Percentiles rank a stretch among this genome's conserved stretches.
These are phyloP conservation scores for Protaetia brevitarsis DNA, from an alignment of 1,140 invertebrate genomes.

Conservation along the genomic window DNA sequence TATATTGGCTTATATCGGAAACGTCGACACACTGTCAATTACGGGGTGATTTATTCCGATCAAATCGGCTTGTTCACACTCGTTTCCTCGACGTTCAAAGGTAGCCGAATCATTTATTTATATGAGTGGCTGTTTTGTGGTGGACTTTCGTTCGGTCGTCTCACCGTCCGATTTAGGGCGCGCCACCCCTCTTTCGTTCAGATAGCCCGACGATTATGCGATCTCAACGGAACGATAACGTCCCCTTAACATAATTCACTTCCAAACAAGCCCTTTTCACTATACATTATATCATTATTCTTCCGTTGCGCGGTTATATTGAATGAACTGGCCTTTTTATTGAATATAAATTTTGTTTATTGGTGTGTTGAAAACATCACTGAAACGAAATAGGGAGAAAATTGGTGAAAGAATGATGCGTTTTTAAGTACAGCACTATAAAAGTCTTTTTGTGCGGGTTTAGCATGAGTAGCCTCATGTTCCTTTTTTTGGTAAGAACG, in stretches of 20 bases:
- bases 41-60: constrained; percentile 8
- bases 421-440: neutral
- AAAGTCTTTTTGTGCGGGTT: no score
- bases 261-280: constrained; percentile 8
- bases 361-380: constrained; percentile 4
- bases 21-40: constrained; percentile 10
- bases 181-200: constrained; percentile 10
- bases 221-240: constrained; percentile 1
- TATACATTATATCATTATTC: constrained; percentile 19
- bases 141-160: neutral
- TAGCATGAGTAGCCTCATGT: no score
- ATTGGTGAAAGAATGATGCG: neutral
- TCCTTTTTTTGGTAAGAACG: no score
- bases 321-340: neutral
- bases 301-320: constrained; percentile 7
- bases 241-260: constrained; percentile 16
- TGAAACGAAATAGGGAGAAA: constrained; percentile 14
- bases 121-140: neutral
- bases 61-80: constrained; percentile 16
- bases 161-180: constrained; percentile 12
- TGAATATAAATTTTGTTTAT: constrained; percentile 19
- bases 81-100: neutral
- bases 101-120: constrained; percentile 10
- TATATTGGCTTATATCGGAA: constrained; percentile 9
- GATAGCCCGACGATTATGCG: constrained; percentile 11